Conservation (phyloP, 2,113 vertebrate genomes). For the Paralichthys olivaceus region DNA sequence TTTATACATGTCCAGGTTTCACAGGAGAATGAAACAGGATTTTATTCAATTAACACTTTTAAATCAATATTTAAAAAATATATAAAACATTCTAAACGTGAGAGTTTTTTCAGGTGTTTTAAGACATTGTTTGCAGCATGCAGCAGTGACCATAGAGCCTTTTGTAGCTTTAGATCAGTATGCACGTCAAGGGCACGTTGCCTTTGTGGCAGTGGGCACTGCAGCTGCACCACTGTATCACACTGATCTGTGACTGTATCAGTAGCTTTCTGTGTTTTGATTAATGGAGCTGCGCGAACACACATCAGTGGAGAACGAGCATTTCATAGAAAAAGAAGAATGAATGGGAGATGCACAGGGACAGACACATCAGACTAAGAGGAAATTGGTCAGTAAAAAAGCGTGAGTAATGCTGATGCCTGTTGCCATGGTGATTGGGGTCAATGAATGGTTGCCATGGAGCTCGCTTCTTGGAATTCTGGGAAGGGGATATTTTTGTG, state of each 20-base stretch:
- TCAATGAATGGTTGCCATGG: conserved; percentile 79
- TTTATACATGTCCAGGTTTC: too few species aligned
- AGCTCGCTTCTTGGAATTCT: conserved; percentile 67
- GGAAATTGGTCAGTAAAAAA: conserved; percentile 73
- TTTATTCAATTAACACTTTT: not conserved
- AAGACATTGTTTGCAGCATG: not conserved
- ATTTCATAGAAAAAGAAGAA: conserved; percentile 2
- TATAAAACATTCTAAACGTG: not conserved
- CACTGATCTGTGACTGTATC: conserved; percentile 3
- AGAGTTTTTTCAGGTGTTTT: not conserved
- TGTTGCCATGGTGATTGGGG: conserved; percentile 78
- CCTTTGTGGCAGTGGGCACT: conserved; percentile 2
- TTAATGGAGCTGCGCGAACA: not conserved
- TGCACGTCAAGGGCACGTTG: conserved; percentile 42
- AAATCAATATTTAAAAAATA: not conserved
- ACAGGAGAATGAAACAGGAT: too few species aligned
- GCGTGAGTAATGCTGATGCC: conserved; percentile 66
- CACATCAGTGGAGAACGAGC: not conserved
- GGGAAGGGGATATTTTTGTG: conserved; percentile 55
- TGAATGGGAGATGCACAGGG: conserved; percentile 13
- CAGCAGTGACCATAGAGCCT: conserved; percentile 18
- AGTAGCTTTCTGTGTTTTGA: not conserved
- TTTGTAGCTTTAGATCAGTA: conserved; percentile 24
- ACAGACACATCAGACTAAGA: conserved; percentile 71
- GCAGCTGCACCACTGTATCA: conserved; percentile 16